Evolutionary conservation across 2,888 invertebrate genomes (phyloP), one percentile per base, ranked within the genome.

Genomic region (Eulithis testata): DNA sequence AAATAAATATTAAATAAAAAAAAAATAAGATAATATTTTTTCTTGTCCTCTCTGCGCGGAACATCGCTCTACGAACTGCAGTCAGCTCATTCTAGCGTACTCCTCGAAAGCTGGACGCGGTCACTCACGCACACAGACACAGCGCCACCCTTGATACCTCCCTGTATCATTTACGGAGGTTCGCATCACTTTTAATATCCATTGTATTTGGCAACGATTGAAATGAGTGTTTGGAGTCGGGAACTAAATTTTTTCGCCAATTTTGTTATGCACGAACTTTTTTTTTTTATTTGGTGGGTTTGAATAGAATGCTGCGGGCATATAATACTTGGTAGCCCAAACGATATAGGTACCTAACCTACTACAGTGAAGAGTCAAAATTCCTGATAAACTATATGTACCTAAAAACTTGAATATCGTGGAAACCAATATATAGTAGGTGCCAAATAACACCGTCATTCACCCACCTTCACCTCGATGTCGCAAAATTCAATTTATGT

Each of bases 181-280:
- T 74, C 78, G 82, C 85, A 86, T 84, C 88, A 77, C 69, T 90
- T 91, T 91, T 92, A 93, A 92, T 93, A 93, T 91, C 91, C 92
- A 92, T 93, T 92, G 92, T 93, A 92, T 92, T 92, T 92, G 87
- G 90, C 83, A 86, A 80, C 90, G 89, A 92, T 93, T 89, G 90
- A 90, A 93, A 92, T 92, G 90, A 91, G 91, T 85, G 84, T 87
- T 87, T 85, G 82, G 65, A 83, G 87, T 88, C 88, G 87, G 88
- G 78, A 64, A 68, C 72, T 65, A 69, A 69, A 62, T 68, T 68
- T 60, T 70, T 68, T 69, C 65, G 62, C 40, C 60, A 51, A 59
- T 63, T 66, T 65, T 45, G 43, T 56, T 51, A 54, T 50, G 44
- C 36, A 9, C 9, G n/a, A 36, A 45, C 36, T 12, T 47, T 36